phyloP scores from a whole-genome alignment of 2,888 invertebrate species.

The Polietes domitor region DNA sequence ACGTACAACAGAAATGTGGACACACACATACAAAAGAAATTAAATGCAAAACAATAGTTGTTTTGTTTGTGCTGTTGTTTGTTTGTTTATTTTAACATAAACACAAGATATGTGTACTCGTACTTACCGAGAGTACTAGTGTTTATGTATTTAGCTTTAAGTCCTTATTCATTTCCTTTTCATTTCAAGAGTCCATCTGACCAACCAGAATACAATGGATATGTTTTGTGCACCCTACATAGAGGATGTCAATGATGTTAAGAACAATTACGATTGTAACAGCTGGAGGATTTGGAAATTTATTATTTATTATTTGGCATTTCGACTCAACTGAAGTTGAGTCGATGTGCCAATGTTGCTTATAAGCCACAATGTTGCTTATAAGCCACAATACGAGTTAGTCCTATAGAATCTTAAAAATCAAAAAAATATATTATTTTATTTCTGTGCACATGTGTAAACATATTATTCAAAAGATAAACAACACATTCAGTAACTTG shows the following conservation, averaged over 20 bases:
- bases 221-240: not conserved
- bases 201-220: constrained; percentile 39
- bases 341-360: too few relatives aligned
- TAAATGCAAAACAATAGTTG: constrained; percentile 63
- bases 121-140: not conserved
- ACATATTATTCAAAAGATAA: too few relatives aligned
- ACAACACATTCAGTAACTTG: too few relatives aligned
- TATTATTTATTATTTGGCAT: too few relatives aligned
- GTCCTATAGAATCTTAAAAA: too few relatives aligned
- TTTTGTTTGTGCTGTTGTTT: constrained; percentile 44
- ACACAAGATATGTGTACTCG: constrained; percentile 21
- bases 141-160: constrained; percentile 23
- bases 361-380: too few relatives aligned
- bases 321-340: too few relatives aligned
- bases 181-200: constrained; percentile 54
- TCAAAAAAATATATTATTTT: too few relatives aligned
- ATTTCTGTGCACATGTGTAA: too few relatives aligned
- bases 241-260: not conserved
- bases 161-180: not conserved
- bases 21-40: constrained; percentile 46
- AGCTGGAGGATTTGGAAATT: too few relatives aligned
- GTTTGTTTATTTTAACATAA: constrained; percentile 43
- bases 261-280: too few relatives aligned
- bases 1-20: not conserved
- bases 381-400: too few relatives aligned